Base-by-base conservation (phyloP, 2,888 invertebrate genomes). In the Drosophila austrosaltans region DNA sequence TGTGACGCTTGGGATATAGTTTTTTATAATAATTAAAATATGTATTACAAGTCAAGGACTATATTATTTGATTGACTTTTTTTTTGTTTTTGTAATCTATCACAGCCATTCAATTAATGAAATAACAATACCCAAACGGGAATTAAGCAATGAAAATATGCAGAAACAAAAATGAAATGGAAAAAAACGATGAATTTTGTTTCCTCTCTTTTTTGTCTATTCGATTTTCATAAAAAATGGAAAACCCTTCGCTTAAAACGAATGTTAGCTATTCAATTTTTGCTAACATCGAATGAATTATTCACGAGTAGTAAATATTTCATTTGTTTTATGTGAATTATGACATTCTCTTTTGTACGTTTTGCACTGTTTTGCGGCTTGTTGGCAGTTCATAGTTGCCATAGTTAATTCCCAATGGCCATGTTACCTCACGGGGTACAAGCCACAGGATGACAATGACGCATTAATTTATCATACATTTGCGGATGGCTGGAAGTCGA, bases 351-450 rank as follows among this genome's bases (percentile, higher is more conserved):
- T 48, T 39, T 36, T 57, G 1, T 12, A 48, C 57, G 22, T 57
- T 56, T 20, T 56, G 8, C 20, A 48, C 20, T 22, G 48, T 22
- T 16, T 10, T 48, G 48, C 25, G 48, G 48, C 48, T 25, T 48
- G 36, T 36, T 57, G 10, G 12, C 30, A n/a, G n/a, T 12, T 54
- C 30, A n/a, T 30, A 54, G 36, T 39, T 57, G 36, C 36, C 57
- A 57, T 57, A 57, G 22, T n/a, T 22, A 57, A 57, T 39, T 39
- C 57, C 57, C 36, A 57, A 57, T 57, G 39, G 57, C 39, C 57
- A 39, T 57, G 57, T 39, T 22, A 57, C 36, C 22, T 53, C 58
- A 59, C 69, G 32, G 40, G 22, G 12, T n/a, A 68, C 39, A 44
- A 53, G 12, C 20, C 58, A 16, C 28, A 61, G 48, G 58, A 40